Evolutionary conservation across 2,113 vertebrate species (phyloP).

Genomic region (Phycodurus eques): DNA sequence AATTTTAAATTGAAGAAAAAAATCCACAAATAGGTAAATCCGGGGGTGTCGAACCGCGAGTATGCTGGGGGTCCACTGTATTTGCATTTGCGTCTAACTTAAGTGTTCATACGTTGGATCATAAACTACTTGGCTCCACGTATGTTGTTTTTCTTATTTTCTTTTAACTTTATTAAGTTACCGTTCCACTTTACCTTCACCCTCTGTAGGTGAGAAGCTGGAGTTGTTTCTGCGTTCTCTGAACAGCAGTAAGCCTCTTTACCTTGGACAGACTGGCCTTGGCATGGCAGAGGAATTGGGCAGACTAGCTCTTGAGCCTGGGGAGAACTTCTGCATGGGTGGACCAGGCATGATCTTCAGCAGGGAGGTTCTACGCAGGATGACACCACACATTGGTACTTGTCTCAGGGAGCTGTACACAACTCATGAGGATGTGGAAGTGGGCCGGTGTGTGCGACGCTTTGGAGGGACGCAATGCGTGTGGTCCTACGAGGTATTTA

Average conservation of each 20-base stretch:
- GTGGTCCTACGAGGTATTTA: slow-evolving; percentile 84
- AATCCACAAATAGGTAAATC: too few relatives aligned
- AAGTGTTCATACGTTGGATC: neutral
- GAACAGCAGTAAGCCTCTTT: slow-evolving; percentile 90
- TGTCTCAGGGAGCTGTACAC: slow-evolving; percentile 86
- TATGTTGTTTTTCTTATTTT: neutral
- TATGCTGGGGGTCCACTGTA: too few relatives aligned
- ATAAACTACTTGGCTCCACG: neutral
- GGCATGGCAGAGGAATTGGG: slow-evolving; percentile 82
- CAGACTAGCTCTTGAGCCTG: slow-evolving; percentile 82
- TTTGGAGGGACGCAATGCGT: slow-evolving; percentile 86
- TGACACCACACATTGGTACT: slow-evolving; percentile 83
- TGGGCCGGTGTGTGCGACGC: slow-evolving; percentile 82
- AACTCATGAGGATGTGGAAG: slow-evolving; percentile 85
- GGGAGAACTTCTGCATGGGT: slow-evolving; percentile 89
- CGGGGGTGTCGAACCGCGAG: too few relatives aligned
- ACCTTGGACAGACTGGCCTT: slow-evolving; percentile 83
- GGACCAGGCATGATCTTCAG: slow-evolving; percentile 87
- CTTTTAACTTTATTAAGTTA: neutral
- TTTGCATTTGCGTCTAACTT: neutral
- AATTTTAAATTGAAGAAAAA: too few relatives aligned
- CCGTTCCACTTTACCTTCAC: neutral
- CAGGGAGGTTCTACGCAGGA: slow-evolving; percentile 78
- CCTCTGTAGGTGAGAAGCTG: slow-evolving; percentile 74
- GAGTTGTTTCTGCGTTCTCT: slow-evolving; percentile 87